Evolutionary conservation across 92 coral and sea anemone genomes (phyloP), one percentile per base, ranked within the genome.

Genomic region (Actinernus sp.): DNA sequence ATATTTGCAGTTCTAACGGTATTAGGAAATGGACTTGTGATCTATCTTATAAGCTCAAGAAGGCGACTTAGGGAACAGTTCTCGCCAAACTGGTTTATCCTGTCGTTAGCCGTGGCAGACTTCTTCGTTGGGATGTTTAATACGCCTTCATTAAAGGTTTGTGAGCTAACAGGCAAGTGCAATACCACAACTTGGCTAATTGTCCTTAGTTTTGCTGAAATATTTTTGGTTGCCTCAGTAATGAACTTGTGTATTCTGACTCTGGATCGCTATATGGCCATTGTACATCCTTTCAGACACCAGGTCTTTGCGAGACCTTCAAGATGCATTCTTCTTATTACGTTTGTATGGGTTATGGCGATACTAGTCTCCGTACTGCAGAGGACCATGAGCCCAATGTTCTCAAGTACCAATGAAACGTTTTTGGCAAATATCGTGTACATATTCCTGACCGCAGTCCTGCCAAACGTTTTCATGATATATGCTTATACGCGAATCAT

Each of bases 201-300:
- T 8, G 19, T 45, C 22, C 10, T 23, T 4, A 9, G 10, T 45
- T 45, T 45, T 45, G 5, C 19, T 23, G 19, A 45, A 18, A 4
- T 45, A 6, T 45, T 45, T 23, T 23, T 45, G 17, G 19, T 9
- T 45, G 8, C 10, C 10, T 45, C 52, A 12, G 52, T 17, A 23
- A 17, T 23, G 22, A 45, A 45, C 22, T 18, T 45, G 4, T 45
- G 52, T 17, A 12, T 45, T 17, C 5, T 45, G 22, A 18, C 52
- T 8, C 22, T 45, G 52, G 52, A 45, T 23, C 52, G 52, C 17
- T 45, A 45, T 18, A 45, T 45, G 4, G 52, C 52, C 10, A 45
- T 45, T 23, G 17, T 45, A 18, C 52, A 45, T 17, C 52, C 52
- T 7, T 45, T 45, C 21, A 8, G 18, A 8, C 52, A 45, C 52